Conservation (phyloP, 2,113 vertebrate genomes). For the Phalacrocorax brasilianus region DNA sequence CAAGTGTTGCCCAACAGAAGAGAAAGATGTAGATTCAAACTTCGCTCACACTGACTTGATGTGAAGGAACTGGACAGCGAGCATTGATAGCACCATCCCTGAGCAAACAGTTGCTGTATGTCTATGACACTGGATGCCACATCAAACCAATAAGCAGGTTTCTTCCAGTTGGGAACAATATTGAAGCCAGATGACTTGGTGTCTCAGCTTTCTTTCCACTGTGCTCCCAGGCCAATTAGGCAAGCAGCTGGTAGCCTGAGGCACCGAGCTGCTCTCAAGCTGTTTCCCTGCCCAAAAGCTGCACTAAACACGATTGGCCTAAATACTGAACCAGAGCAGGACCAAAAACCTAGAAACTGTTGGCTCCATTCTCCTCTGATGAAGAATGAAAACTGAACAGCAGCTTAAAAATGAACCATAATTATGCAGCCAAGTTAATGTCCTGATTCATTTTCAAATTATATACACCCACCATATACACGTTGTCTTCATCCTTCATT, state of each 20-base stretch:
- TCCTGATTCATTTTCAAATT: background rate
- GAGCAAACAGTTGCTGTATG: background rate
- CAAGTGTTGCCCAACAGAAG: background rate
- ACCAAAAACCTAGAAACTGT: background rate
- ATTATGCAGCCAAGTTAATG: background rate
- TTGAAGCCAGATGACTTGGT: background rate
- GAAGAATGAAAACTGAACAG: background rate
- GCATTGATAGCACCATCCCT: background rate
- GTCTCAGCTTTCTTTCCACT: background rate
- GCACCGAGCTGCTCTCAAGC: background rate
- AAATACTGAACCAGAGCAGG: background rate
- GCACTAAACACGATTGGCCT: background rate
- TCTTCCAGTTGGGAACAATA: background rate
- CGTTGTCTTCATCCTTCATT: background rate
- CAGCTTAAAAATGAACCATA: background rate
- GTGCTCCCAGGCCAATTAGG: background rate
- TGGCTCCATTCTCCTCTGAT: background rate
- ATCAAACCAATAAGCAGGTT: background rate
- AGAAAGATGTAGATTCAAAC: background rate
- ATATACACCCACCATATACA: background rate
- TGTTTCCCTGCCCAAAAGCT: background rate
- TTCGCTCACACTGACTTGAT: background rate
- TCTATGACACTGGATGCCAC: background rate
- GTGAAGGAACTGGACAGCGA: background rate
- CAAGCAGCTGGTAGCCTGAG: slow-evolving; percentile 16